Evolutionary conservation across 2,888 invertebrate genomes (phyloP), one percentile per base, ranked within the genome.

Genomic region (Harmothoe impar): DNA sequence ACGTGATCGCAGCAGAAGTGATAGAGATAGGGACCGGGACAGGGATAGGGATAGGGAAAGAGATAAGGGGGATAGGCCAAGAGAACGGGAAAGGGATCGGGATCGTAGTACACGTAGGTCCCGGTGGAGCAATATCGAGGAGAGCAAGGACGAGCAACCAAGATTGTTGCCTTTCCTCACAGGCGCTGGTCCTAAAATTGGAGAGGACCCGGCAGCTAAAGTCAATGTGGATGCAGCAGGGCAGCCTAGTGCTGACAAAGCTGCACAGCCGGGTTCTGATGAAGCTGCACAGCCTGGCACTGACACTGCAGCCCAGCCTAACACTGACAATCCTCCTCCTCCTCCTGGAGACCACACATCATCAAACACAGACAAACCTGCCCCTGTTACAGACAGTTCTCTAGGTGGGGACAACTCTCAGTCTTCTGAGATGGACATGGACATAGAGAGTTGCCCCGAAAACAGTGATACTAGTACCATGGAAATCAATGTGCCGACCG

Each of bases 41-140:
- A 1, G 84, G 17, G 84, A 84, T 35, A 31, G 84, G 84, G 51
- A 84, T 25, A 84, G 84, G 51, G 84, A 84, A 3, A 31, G 84
- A 23, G 84, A 84, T 7, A 23, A 43, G 10, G 51, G 84, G 33
- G 23, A 23, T 1, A 23, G 84, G 33, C 84, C 72, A 62, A 78
- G 78, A 78, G 78, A 78, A 3, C 31, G 78, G n/a, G 78, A 78
- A n/a, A n/a, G 78, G 25, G 78, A 78, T 17, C 17, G 78, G 3
- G 78, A 78, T 35, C 78, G 78, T 33, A 78, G 51, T 35, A 84
- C 84, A 23, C 35, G 84, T 31, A 5, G 84, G 29, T 51, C 84
- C 1, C 0, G 84, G 3, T 84, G 84, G 84, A 84, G 84, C 43
- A 84, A 84, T 43, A 35, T 84, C 0, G 84, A 84, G 5, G 84